Conservation (phyloP, 2,113 vertebrate species). For the Bolborhynchus lineola region DNA sequence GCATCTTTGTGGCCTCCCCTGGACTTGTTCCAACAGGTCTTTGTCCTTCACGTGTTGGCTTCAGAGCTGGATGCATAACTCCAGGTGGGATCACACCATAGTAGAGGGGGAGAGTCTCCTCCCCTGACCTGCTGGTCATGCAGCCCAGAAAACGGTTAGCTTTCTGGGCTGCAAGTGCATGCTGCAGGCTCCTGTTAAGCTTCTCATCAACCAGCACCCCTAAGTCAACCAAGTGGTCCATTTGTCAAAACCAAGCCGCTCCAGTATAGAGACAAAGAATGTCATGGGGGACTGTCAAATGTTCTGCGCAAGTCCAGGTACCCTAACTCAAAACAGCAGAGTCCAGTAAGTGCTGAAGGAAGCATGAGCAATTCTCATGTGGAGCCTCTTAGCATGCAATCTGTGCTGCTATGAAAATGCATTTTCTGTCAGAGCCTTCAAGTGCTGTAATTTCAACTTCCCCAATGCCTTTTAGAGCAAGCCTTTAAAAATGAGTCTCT, state of each 20-base stretch:
- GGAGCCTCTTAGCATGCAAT: background rate
- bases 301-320: background rate
- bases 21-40: background rate
- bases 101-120: background rate
- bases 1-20: background rate
- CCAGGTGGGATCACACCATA: background rate
- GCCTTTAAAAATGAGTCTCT: background rate
- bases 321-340: background rate
- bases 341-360: fast-evolving
- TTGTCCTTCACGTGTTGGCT: background rate
- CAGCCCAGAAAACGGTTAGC: background rate
- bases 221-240: background rate
- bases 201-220: background rate
- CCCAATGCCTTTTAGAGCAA: background rate
- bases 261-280: background rate
- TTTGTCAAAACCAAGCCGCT: background rate
- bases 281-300: background rate
- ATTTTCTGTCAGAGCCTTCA: background rate
- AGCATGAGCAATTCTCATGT: fast-evolving
- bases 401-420: background rate
- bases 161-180: background rate
- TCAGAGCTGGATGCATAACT: background rate
- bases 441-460: background rate
- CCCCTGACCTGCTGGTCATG: background rate
- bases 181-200: background rate